Evolutionary conservation across 2,113 vertebrate genomes (phyloP).

Genomic region (Burhinus oedicnemus): DNA sequence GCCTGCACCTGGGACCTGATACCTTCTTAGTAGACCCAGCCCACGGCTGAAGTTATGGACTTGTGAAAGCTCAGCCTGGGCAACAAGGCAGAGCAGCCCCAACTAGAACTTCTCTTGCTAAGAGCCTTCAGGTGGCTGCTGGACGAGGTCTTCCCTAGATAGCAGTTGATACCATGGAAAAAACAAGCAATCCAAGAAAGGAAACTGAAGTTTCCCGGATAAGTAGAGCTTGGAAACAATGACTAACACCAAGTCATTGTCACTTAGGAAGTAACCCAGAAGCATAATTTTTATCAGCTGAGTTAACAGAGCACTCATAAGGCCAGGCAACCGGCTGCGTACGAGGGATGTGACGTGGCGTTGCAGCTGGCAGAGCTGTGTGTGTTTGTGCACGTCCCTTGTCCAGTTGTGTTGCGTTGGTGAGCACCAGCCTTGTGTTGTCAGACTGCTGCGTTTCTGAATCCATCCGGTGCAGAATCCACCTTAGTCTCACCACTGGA

Average conservation of each 20-base stretch:
- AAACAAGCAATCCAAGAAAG: not conserved
- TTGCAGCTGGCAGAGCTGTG: not conserved
- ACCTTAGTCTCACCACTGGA: not conserved
- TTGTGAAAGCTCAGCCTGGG: not conserved
- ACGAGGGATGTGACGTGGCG: not conserved
- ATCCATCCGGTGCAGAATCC: not conserved
- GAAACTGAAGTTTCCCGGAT: not conserved
- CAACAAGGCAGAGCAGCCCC: not conserved
- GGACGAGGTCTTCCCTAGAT: not conserved
- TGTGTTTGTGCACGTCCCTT: no score
- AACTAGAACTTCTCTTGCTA: not conserved
- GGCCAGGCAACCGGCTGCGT: not conserved
- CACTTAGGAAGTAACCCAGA: not conserved
- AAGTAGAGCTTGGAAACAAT: constrained; percentile 17
- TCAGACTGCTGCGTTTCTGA: not conserved
- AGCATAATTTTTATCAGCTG: not conserved
- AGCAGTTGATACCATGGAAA: not conserved
- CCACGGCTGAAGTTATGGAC: not conserved
- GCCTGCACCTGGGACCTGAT: not conserved
- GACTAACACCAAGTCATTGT: not conserved
- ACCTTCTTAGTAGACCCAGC: not conserved
- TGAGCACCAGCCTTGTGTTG: not conserved
- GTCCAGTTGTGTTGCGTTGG: not conserved
- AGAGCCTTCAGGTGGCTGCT: not conserved
- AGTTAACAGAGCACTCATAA: not conserved